Percentiles rank a stretch among this genome's conserved stretches.
Conservation (phyloP, 2,888 invertebrate species). For the Nemoura dubitans region DNA sequence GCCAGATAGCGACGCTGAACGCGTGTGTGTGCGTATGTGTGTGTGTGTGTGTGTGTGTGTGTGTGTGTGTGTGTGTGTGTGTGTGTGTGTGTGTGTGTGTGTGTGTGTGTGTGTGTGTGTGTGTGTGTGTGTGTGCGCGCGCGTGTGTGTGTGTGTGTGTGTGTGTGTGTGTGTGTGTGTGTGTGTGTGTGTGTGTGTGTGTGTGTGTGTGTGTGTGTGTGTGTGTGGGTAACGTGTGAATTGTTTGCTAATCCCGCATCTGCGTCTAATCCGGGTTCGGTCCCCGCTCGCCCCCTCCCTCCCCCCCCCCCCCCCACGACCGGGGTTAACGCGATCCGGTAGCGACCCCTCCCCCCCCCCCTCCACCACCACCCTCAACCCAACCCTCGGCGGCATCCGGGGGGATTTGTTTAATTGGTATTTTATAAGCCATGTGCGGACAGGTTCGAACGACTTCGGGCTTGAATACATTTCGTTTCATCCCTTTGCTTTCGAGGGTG, state of each 20-base stretch:
- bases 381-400: background rate
- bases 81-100: no score
- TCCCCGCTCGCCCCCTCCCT: background rate
- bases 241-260: constrained; percentile 28
- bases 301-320: background rate
- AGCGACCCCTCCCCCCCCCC: no score
- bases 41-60: background rate
- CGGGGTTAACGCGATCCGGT: no score
- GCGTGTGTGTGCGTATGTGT: no score
- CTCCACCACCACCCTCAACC: no score
- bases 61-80: no score
- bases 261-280: background rate
- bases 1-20: background rate
- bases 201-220: no score
- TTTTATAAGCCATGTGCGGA: constrained; percentile 36
- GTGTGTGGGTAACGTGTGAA: no score
- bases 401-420: constrained; percentile 28
- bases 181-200: no score
- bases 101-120: no score
- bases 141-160: background rate
- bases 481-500: background rate
- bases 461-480: constrained; percentile 3
- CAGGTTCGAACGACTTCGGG: constrained; percentile 19
- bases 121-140: no score
- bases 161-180: no score